A percentile compares a stretch with the other conserved stretches of the same genome.
Conservation (phyloP, 2,113 vertebrate genomes). For the Hyperoodon ampullatus region DNA sequence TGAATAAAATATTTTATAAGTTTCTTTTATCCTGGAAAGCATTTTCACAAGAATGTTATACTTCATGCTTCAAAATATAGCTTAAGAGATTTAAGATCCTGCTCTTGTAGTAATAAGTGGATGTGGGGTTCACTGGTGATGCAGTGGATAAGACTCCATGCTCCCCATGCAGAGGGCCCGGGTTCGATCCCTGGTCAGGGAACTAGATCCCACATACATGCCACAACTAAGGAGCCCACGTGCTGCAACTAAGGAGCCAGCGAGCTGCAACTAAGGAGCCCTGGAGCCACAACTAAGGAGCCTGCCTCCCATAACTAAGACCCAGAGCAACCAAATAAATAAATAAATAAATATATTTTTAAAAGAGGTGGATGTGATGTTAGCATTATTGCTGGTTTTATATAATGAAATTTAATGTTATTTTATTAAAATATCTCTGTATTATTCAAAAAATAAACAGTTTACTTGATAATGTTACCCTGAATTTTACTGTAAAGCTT, state of each 20-base stretch:
- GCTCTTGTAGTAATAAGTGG: neutral
- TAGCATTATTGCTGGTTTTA: neutral
- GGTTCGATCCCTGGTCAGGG: no score
- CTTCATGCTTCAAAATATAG: constrained; percentile 5
- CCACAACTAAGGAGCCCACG: no score
- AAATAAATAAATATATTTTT: no score
- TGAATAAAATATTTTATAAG: neutral
- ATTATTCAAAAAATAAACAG: neutral
- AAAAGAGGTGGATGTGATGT: neutral
- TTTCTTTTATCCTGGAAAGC: neutral
- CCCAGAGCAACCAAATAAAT: no score
- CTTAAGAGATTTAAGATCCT: neutral
- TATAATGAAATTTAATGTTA: constrained; percentile 5
- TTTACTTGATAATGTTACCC: neutral
- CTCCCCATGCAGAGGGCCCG: no score
- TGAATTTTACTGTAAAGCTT: neutral
- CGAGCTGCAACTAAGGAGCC: no score
- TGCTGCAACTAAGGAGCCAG: no score
- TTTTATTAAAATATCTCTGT: constrained; percentile 18
- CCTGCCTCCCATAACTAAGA: no score
- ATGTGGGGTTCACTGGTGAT: neutral
- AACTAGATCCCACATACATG: no score
- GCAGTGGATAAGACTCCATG: no score
- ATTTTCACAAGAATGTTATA: neutral
- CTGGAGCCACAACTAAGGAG: no score